Base-by-base conservation (phyloP, 2,888 invertebrate species). In the Caenorhabditis sp. region DNA sequence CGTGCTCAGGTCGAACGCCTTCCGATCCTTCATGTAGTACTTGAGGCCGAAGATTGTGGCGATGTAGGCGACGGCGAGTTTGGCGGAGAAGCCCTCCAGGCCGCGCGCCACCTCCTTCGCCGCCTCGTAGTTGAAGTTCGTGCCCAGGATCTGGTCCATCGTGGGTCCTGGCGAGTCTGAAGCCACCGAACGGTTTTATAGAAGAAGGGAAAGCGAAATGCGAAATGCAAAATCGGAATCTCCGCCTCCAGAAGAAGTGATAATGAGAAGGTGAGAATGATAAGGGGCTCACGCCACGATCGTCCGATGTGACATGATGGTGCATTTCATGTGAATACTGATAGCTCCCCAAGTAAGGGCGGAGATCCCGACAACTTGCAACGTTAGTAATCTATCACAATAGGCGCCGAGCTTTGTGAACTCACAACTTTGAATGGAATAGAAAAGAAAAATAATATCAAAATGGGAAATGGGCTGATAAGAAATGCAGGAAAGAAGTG, bases 61-160 rank as follows among this genome's bases (percentile, higher is more conserved):
- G 39, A 81, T 78, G 32, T 81, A 81, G 35, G 30, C 79, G 20
- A 72, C 62, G 30, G 81, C 81, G 30, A 81, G 59, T 43, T 77
- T 71, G 24, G 53, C 65, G 9, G 70, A 79, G 59, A 86, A 85
- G 7, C 63, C 68, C 61, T 87, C 87, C 35, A 83, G 58, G 1
- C 74, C 79, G 2, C 80, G 73, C n/a, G 83, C 79, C 71, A 84
- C 86, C 59, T 81, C 77, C 61, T 87, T 85, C 45, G 86, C 81
- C 7, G 46, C 48, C 17, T 72, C 82, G 53, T 85, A 86, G 50
- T 84, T 76, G 77, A 85, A 86, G 35, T 83, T 81, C 43, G 61
- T 62, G 43, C 77, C 77, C 2, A 77, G 72, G 24, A 77, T 46
- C 52, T 72, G 77, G 30, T 77, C 77, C 56, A 72, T 11, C 68